A percentile compares a stretch with the other conserved stretches of the same genome.
These are phyloP conservation scores for Nemotelus pantherinus DNA, from an alignment of 2,888 invertebrate genomes.

Conservation along the genomic window DNA sequence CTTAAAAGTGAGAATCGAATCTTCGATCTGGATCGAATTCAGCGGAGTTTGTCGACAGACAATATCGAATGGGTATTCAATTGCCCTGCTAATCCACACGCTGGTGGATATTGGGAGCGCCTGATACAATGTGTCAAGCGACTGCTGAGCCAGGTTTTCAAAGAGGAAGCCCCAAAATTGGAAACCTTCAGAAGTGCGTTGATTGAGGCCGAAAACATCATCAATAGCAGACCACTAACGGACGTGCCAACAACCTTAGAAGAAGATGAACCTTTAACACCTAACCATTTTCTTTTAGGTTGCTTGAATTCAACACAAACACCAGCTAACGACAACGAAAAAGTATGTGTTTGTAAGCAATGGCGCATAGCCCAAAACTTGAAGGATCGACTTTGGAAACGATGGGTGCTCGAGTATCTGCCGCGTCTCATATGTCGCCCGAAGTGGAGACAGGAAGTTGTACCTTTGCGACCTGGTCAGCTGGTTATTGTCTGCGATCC, in stretches of 20 bases:
- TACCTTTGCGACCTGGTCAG: not conserved
- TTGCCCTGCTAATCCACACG: conserved; percentile 47
- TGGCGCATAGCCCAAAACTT: conserved; percentile 1
- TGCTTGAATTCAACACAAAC: conserved; percentile 1
- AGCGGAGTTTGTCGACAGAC: not conserved
- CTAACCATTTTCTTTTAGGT: conserved; percentile 19
- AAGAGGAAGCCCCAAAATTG: conserved; percentile 47
- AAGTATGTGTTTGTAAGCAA: conserved; percentile 1
- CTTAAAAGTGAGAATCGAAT: not conserved
- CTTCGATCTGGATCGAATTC: not conserved
- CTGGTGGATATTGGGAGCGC: conserved; percentile 51
- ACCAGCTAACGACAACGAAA: conserved; percentile 3
- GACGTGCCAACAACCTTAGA: not conserved
- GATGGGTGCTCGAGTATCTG: not conserved
- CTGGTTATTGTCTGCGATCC: not conserved
- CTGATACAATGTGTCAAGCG: conserved; percentile 47
- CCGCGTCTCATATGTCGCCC: conserved; percentile 3
- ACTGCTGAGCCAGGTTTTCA: conserved; percentile 44
- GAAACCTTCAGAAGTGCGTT: conserved; percentile 42
- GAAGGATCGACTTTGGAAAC: not conserved
- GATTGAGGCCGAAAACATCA: conserved; percentile 40
- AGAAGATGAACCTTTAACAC: conserved; percentile 25
- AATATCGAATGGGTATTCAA: conserved; percentile 45
- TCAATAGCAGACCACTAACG: conserved; percentile 47
- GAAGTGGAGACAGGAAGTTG: not conserved